Evolutionary conservation across 2,113 vertebrate species (phyloP), one percentile per base, ranked within the genome.

Genomic region (Delphinus delphis): DNA sequence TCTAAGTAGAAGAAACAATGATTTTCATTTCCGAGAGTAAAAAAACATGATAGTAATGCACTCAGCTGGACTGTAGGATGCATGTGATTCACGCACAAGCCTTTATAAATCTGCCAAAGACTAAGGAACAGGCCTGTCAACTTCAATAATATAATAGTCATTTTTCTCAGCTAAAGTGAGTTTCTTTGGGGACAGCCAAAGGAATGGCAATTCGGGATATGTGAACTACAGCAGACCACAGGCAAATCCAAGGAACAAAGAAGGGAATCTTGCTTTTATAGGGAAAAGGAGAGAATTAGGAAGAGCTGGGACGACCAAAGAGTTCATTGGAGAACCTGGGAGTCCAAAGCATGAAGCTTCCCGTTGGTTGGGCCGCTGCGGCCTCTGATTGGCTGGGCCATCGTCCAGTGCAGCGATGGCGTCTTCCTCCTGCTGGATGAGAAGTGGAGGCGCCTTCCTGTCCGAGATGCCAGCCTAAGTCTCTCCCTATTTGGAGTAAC

Each of bases 61-160:
- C 11, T 7, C 13, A 70, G 73, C 13, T 5, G 21, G 50, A 25
- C 44, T 17, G 36, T 1, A 6, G 65, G 17, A 18, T 1, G 6
- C 63, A 8, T 0, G 6, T 7, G 8, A 15, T 10, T 41, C 80
- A 26, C 28, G 1, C 65, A 1, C 26, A 6, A n/a, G 36, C 47
- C 44, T 38, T 15, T 63, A 53, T 0, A 6, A 79, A 1, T 12
- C 28, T 21, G 3, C 26, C 10, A 8, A 8, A 25, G 53, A 15
- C 73, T 18, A n/a, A 44, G 13, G 7, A 76, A 25, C 21, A 36
- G 33, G 21, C n/a, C 33, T 58, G 76, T n/a, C 77, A 58, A 25
- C 53, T 58, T 26, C n/a, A 80, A 23, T 58, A 25, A 15, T 26
- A 36, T 8, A 58, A 58, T 9, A 80, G 11, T 58, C 26, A 55